Evolutionary conservation across 2,797 vertebrate genomes (phyloP), one percentile per base, ranked within the genome.

Genomic region (Xiphorhynchus erythropygius): DNA sequence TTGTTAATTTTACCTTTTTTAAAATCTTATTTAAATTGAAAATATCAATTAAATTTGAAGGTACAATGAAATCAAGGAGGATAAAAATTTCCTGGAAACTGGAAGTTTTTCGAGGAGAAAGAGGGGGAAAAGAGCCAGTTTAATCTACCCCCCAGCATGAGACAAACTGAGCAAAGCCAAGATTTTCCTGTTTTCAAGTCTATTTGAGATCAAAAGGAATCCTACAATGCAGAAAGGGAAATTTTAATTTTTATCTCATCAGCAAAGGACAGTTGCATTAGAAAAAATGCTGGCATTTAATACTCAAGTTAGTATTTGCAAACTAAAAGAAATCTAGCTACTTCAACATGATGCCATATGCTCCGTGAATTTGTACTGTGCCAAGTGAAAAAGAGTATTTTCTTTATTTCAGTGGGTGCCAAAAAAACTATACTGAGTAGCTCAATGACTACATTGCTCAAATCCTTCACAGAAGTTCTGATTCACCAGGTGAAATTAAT

Each of bases 311-410:
- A 79, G 42, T 92, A 95, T 89, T 94, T 94, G 59, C 74, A 95
- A 95, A 94, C 63, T 87, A 52, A 87, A 91, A 63, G 56, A 93
- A 89, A 69, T 59, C 81, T 46, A 96, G 67, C 67, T 93, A 82
- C 44, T 93, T 92, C 94, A 92, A 90, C 47, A 93, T 87, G 57
- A 76, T 92, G 42, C 63, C 91, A 89, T 92, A 90, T 74, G 75
- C 59, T 59, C 74, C 76, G 32, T 84, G 55, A 63, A 63, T 89
- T 89, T 92, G 25, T 59, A 84, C 52, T 30, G 4, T 79, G 78
- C 95, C 81, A 89, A 55, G 56, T 35, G 92, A 33, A 28, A 28
- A 82, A 87, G 42, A 76, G 18, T 12, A 35, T 5, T 50, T 42
- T 49, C 16, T 82, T 39, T 76, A 71, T 82, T 85, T 85, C 67